Evolutionary conservation across 2,113 vertebrate species (phyloP).

Genomic region (Eudyptes chrysolophus): DNA sequence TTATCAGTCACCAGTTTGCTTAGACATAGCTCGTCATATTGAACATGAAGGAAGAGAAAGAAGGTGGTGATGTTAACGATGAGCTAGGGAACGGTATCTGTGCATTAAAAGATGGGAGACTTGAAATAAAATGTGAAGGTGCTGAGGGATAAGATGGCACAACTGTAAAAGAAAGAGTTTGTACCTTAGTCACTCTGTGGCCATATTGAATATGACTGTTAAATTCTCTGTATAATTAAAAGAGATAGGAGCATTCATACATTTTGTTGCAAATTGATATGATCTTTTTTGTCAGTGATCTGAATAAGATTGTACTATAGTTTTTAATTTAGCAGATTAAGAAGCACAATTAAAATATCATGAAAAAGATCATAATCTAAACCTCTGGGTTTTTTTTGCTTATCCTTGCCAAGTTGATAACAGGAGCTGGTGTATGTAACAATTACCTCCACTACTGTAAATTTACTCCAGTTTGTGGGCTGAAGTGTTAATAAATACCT

Average conservation of each 20-base stretch:
- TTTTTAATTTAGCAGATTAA: conserved; percentile 85
- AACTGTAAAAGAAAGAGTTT: background rate
- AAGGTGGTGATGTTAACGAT: background rate
- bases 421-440: conserved; percentile 69
- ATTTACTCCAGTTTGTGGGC: conserved; percentile 75
- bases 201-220: conserved; percentile 56
- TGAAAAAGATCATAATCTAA: conserved; percentile 79
- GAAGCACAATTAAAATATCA: conserved; percentile 84
- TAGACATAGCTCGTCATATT: background rate
- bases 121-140: background rate
- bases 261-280: conserved; percentile 75
- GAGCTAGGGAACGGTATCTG: background rate
- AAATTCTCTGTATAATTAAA: conserved; percentile 72
- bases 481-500: conserved; percentile 82
- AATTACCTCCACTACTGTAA: conserved; percentile 75
- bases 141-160: background rate
- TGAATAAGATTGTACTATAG: conserved; percentile 71
- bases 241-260: conserved; percentile 61
- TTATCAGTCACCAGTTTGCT: background rate
- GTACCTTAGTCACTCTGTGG: conserved; percentile 33
- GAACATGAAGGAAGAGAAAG: background rate
- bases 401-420: conserved; percentile 76
- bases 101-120: background rate
- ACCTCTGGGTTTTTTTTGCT: conserved; percentile 54
- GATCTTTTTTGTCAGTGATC: conserved; percentile 78